Base-by-base conservation (phyloP, 35 echinoderm and acorn worm genomes). In the Holothuria glaberrima region DNA sequence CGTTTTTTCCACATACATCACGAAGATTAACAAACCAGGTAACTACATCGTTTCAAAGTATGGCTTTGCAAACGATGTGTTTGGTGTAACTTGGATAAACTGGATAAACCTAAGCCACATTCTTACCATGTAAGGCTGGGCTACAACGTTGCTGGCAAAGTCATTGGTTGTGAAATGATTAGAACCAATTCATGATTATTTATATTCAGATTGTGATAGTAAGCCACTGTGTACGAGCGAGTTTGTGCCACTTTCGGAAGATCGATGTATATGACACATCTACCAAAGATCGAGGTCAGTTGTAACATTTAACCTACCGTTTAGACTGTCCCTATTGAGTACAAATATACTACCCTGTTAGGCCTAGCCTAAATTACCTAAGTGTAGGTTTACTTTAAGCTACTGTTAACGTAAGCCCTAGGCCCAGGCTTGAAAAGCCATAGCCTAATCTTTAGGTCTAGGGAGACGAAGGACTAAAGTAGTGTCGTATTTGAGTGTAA, bases 1-100 rank as follows among this genome's bases (percentile, higher is more conserved):
- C 63, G 12, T 66, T 19, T 66, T 66, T 66, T 66, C 63, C 63
- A 66, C 63, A 66, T 66, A 66, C 63, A 66, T 66, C 22, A 6
- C 12, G 21, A 66, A 66, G 63, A 66, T 66, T 29, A 66, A 66
- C 63, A 9, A 17, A 12, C 3, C 63, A 66, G 63, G 63, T 66
- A 66, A 66, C 21, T 66, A 29, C 28, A 66, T 66, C 63, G 21
- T 66, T 19, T 16, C 21, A 66, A 46, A 5, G 44, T 46, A 46
- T 46, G 44, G 10, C 10, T 46, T 66, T 66, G 63, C 63, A 66
- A 66, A 66, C 63, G 28, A 66, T 21, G 21, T 66, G 63, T 66
- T 29, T 25, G 63, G 63, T 1, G 0, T 66, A 66, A 66, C 12
- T 9, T 66, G 12, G 1, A 19, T n/a, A n/a, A n/a, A n/a, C n/a